Base-by-base conservation (phyloP, 2,113 vertebrate genomes). In the Austrofundulus limnaeus region DNA sequence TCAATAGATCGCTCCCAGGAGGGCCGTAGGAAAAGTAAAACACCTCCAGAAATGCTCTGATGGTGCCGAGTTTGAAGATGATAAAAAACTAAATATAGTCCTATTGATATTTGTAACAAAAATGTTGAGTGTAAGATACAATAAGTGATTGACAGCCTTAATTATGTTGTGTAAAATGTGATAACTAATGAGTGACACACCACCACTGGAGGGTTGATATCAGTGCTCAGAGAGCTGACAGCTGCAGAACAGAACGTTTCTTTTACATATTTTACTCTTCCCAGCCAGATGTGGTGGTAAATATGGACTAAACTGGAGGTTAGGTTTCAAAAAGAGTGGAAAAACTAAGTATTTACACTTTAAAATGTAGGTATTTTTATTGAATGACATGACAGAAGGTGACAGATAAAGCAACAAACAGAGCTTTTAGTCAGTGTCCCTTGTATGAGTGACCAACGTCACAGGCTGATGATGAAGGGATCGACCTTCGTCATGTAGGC, bases 401-500 rank as follows among this genome's bases (percentile, higher is more conserved):
- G 38, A 72, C 68, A 66, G 38, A 65, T 12, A 14, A n/a, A 51
- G 39, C 8, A 14, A 56, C 23, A n/a, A 23, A 23, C 4, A 15
- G 14, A 19, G 52, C 49, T 50, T 20, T 66, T 55, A 59, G 23
- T 50, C 45, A 1, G 48, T 16, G 62, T 77, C 60, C 21, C n/a
- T 41, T 21, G 12, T 43, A 1, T 12, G 14, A 21, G 41, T 52
- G 23, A 16, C 3, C 43, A n/a, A 28, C 1, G 11, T 95, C 81
- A 98, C 57, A 93, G 62, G 75, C 84, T 84, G 80, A 95, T 63
- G 56, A 98, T 66, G 83, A 98, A 96, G 39, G 61, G 82, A 25
- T 86, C 86, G 9, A 98, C 93, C 90, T 95, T 94, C 62, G 89
- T 91, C 86, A 93, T 73, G 87, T 99, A 99, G 4, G 91, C 89